Percentiles rank a stretch among this genome's conserved stretches.
These are phyloP conservation scores for Tenthredo mesomela DNA, from an alignment of 2,888 invertebrate genomes.

Conservation along the genomic window DNA sequence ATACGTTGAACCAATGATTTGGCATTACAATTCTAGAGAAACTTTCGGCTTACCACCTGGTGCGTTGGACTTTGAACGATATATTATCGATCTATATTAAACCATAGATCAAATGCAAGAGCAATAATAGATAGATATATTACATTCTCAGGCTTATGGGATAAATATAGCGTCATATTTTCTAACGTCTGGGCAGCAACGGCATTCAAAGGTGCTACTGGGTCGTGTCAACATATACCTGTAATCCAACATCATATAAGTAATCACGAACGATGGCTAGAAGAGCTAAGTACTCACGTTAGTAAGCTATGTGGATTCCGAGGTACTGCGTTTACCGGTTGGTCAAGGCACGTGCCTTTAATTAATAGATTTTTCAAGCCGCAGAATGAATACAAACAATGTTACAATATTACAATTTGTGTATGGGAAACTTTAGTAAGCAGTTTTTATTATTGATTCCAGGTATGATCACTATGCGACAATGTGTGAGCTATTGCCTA, in stretches of 20 bases:
- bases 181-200: conserved; percentile 88
- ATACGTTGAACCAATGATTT: conserved; percentile 85
- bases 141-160: conserved; percentile 80
- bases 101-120: conserved; percentile 60
- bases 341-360: conserved; percentile 82
- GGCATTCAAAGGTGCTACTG: conserved; percentile 93
- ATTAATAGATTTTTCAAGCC: neutral
- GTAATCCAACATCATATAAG: conserved; percentile 86
- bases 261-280: conserved; percentile 88
- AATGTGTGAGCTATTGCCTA: conserved; percentile 85
- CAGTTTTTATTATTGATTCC: conserved; percentile 54
- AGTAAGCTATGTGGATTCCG: conserved; percentile 80
- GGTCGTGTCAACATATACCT: conserved; percentile 86
- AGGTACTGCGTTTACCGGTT: conserved; percentile 86
- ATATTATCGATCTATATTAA: neutral
- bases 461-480: conserved; percentile 88
- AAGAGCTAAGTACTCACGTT: conserved; percentile 79
- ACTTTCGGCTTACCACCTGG: conserved; percentile 79
- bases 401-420: neutral
- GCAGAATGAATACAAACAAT: neutral
- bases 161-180: conserved; percentile 84
- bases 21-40: conserved; percentile 83
- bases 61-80: conserved; percentile 58
- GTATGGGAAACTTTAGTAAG: neutral
- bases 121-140: neutral